Conservation (phyloP, 2,113 vertebrate species). For the Podiceps cristatus region DNA sequence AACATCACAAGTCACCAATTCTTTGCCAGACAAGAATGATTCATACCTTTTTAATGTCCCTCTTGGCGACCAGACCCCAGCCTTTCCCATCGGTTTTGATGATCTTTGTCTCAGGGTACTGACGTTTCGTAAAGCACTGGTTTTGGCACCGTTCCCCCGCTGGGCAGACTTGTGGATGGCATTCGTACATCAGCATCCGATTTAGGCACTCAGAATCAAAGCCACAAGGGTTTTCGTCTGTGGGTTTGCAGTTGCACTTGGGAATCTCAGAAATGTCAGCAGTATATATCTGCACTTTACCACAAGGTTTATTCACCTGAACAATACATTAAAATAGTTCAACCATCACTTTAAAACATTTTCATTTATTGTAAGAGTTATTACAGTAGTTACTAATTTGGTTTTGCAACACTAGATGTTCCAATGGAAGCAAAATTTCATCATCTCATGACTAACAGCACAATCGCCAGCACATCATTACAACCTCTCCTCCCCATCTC, state of each 20-base stretch:
- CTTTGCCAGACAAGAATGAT: neutral
- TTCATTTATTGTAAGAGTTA: neutral
- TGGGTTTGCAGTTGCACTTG: conserved; percentile 96
- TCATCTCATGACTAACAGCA: neutral
- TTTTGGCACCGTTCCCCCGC: conserved; percentile 91
- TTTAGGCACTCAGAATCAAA: conserved; percentile 96
- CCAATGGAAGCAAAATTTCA: neutral
- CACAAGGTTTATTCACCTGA: conserved; percentile 93
- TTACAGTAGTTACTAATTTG: neutral
- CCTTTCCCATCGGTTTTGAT: conserved; percentile 94
- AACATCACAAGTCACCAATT: rapidly evolving
- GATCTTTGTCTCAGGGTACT: conserved; percentile 96
- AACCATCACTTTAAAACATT: neutral
- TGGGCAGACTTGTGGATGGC: conserved; percentile 95
- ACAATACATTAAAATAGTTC: neutral
- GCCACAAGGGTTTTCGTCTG: conserved; percentile 91
- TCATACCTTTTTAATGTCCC: conserved; percentile 94
- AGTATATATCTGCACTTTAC: conserved; percentile 93
- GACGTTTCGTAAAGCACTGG: conserved; percentile 95
- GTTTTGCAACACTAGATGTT: neutral
- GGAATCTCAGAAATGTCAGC: conserved; percentile 96
- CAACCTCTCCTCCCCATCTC: neutral
- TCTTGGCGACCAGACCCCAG: conserved; percentile 91
- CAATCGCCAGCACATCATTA: neutral
- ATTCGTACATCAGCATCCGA: conserved; percentile 98